Base-by-base conservation (phyloP, 2,888 invertebrate species). In the Rosalia funebris region DNA sequence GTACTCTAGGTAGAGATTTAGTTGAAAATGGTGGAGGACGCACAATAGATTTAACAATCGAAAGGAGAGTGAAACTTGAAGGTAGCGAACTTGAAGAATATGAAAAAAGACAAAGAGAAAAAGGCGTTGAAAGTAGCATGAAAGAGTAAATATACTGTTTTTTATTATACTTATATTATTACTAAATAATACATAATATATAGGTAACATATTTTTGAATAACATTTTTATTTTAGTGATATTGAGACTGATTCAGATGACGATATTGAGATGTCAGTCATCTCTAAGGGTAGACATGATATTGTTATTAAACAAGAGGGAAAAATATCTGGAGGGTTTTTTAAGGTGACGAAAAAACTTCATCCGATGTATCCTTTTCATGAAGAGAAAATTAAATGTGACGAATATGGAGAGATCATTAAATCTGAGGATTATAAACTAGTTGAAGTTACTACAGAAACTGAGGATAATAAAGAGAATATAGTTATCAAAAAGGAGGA, bases 341-440 rank as follows among this genome's bases (percentile, higher is more conserved):
- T 94, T 78, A 95, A 95, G 79, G 91, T 89, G 1, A 91, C 89
- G 54, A 93, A 96, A 82, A 92, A 96, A 56, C 93, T 95, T 73
- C 93, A 96, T 81, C 97, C 97, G 0, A 98, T 98, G 94, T 99
- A 93, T 82, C 98, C 98, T 0, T 93, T 91, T 77, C 88, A 91
- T 42, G 98, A 98, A 79, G 96, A 97, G 62, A 90, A 95, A 77
- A 86, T 96, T 19, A 89, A 95, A 59, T 69, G 89, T 75, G 98
- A 98, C 74, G 98, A 98, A 79, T 99, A 98, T 77, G 98, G 99
- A 0, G 98, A 98, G 82, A 88, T 96, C 37, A 92, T 99, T 55
- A 89, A 92, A 82, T 89, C 93, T 0, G 96, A 97, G 82, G 96
- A 97, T 75, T 97, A 95, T 80, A 89, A 91, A 75, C 85, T 96